Evolutionary conservation across 2,888 invertebrate genomes (phyloP).

Genomic region (Drosophila neotestacea): DNA sequence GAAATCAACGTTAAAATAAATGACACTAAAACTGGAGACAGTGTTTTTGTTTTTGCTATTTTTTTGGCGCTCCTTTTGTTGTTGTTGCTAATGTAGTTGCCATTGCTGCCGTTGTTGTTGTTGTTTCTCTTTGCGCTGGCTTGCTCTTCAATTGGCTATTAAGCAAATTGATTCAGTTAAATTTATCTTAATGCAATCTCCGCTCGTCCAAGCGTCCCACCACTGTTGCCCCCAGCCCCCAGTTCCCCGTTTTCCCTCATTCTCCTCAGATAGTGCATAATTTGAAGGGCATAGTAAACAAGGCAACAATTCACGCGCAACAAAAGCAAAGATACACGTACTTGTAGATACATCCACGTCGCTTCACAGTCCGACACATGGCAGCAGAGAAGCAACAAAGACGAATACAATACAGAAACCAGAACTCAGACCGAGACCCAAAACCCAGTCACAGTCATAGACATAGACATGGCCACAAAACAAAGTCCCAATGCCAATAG

Average conservation of each 20-base stretch:
- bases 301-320: constrained; percentile 80
- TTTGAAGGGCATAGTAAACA: constrained; percentile 81
- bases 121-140: constrained; percentile 61
- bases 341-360: constrained; percentile 51
- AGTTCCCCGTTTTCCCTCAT: background rate
- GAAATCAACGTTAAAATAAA: constrained; percentile 82
- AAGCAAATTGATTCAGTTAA: constrained; percentile 85
- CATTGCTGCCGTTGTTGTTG: constrained; percentile 26
- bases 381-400: constrained; percentile 35
- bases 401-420: constrained; percentile 29
- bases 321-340: constrained; percentile 60
- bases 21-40: constrained; percentile 83
- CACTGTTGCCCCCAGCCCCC: constrained; percentile 12
- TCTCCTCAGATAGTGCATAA: constrained; percentile 71
- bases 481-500: constrained; percentile 65
- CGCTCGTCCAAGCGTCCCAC: constrained; percentile 64
- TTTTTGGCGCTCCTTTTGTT: constrained; percentile 33
- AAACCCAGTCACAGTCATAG: constrained; percentile 59
- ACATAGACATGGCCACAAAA: constrained; percentile 50
- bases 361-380: constrained; percentile 61
- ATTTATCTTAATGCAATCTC: constrained; percentile 85
- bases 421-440: constrained; percentile 27
- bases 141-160: constrained; percentile 84
- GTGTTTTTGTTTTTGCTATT: constrained; percentile 41
- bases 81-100: constrained; percentile 32